Percentiles rank a stretch among this genome's conserved stretches.
Conservation (phyloP, 2,113 vertebrate species). For the Archocentrus centrarchus region DNA sequence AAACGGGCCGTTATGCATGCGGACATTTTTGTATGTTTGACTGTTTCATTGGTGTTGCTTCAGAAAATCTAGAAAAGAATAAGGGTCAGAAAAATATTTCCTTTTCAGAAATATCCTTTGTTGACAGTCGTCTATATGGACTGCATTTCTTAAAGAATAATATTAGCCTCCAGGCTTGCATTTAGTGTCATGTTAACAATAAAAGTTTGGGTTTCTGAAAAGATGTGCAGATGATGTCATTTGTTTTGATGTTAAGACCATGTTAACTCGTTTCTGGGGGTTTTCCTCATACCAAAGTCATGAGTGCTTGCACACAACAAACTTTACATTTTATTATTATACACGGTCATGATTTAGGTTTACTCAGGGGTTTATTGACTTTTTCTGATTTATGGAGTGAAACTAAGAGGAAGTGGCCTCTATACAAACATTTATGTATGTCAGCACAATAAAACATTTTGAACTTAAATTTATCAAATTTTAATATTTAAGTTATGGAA, state of each 20-base stretch:
- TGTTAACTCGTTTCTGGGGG: neutral
- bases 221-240: neutral
- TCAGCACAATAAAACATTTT: too few species aligned
- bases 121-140: slow-evolving; percentile 53
- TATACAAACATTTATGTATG: too few species aligned
- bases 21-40: slow-evolving; percentile 77
- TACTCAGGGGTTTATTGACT: too few species aligned
- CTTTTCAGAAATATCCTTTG: slow-evolving; percentile 43
- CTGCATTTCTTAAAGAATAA: slow-evolving; percentile 67
- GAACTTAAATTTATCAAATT: neutral
- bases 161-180: slow-evolving; percentile 63
- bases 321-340: neutral
- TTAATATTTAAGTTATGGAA: neutral
- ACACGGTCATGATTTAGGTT: too few species aligned
- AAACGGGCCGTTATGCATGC: slow-evolving; percentile 77
- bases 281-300: neutral
- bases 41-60: slow-evolving; percentile 73
- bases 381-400: too few species aligned
- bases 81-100: slow-evolving; percentile 31
- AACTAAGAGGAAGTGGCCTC: too few species aligned
- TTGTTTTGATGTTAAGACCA: neutral
- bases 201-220: slow-evolving; percentile 70
- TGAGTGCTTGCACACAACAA: neutral
- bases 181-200: slow-evolving; percentile 73
- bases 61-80: slow-evolving; percentile 58